Evolutionary conservation across 2,797 vertebrate species (phyloP), one percentile per base, ranked within the genome.

Genomic region (Xenopus petersii): DNA sequence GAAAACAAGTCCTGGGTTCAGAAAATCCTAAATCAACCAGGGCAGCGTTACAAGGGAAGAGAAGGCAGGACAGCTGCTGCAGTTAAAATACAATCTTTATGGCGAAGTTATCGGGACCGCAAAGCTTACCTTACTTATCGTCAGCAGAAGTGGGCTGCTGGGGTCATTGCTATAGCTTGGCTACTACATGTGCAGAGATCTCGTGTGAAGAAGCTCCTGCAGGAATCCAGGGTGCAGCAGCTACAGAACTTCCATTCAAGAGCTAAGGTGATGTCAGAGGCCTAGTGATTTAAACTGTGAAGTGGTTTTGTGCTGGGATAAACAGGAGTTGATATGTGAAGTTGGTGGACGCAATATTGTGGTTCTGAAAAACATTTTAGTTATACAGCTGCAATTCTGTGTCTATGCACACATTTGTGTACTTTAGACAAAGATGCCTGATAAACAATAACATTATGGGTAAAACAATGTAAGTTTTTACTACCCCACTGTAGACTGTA

Each of bases 201-300:
- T 30, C 84, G 75, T 12, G 79, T 94, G 65, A 91, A 81, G 78
- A 90, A 80, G 70, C 77, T 86, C 86, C 90, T 94, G 83, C 84
- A 90, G 89, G 93, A 90, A 59, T 84, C 90, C 0, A 91, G 89
- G 1, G 84, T 81, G 26, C 87, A 83, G 82, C 94, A 98, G 83
- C 90, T 97, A 89, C 90, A 96, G 87, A 97, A 93, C 84, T 93
- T 91, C 79, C 88, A 81, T 83, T 86, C 83, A 75, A 92, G 95
- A 90, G 92, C 92, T 79, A 90, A 96, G 95, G 95, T 98, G 87
- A 74, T 48, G 49, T 42, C 36, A 42, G 36, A 42, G 6, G 36
- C 36, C 5, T 6, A 42, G 36, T 42, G 36, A 42, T 42, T 42
- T 42, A 5, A 42, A 42, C 36, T 42, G 36, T 42, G 36, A 3